Percentiles rank a stretch among this genome's conserved stretches.
These are phyloP conservation scores for western clawed frog (Xenopus tropicalis) DNA, from an alignment of 2,113 vertebrate genomes.

Conservation along the genomic window UCB_Xtro_10.0 CM004447.2:5022001-5022500, in stretches of 20 bases:
- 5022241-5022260: background rate
- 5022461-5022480: slow-evolving; percentile 1
- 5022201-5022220: background rate
- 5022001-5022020: no score
- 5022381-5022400: background rate
- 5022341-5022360: slow-evolving; percentile 15
- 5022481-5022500: no score
- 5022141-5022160: no score
- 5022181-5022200: no score
- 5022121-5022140: no score
- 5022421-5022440: background rate
- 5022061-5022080: no score
- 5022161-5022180: no score
- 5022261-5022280: background rate
- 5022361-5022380: background rate
- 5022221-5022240: background rate
- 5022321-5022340: slow-evolving; percentile 9
- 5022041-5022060: no score
- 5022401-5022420: background rate
- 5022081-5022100: no score
- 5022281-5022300: background rate
- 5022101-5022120: no score
- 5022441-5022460: background rate
- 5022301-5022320: slow-evolving; percentile 21
- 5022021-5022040: no score